phyloP scores from a whole-genome alignment of 2,888 invertebrate species.

The Macroteleia sp. region DNA sequence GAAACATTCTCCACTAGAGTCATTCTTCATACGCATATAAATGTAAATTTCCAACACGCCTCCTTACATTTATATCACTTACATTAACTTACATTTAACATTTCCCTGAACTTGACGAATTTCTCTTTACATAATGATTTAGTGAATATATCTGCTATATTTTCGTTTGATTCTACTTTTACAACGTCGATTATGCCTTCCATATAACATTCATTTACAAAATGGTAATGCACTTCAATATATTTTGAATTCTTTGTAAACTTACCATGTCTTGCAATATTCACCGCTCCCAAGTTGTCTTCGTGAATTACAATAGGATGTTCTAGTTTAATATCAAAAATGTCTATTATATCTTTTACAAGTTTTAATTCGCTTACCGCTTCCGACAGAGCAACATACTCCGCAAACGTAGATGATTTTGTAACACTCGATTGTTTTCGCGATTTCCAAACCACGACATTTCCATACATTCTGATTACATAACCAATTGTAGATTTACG shows the following conservation, averaged over 20 bases:
- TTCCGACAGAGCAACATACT: background rate
- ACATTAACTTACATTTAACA: background rate
- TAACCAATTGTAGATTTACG: background rate
- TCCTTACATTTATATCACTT: background rate
- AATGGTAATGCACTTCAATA: too few relatives aligned
- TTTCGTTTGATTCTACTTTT: background rate
- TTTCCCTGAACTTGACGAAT: background rate
- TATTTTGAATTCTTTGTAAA: background rate
- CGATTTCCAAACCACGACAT: background rate
- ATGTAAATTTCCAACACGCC: conserved; percentile 1
- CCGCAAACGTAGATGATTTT: background rate
- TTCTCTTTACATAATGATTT: background rate
- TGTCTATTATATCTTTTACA: background rate
- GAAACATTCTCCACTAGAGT: background rate
- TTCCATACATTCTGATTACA: background rate
- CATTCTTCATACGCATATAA: background rate
- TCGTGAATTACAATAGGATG: background rate
- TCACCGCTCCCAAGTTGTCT: background rate
- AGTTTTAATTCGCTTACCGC: background rate
- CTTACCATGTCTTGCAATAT: background rate
- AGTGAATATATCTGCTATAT: conserved; percentile 2
- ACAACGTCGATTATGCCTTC: background rate
- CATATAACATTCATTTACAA: conserved; percentile 2
- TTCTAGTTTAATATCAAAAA: background rate
- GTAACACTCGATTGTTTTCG: background rate